Percentiles rank a stretch among this genome's conserved stretches.
These are phyloP conservation scores for Aplochiton taeniatus DNA, from an alignment of 2,797 vertebrate genomes.

Conservation along the genomic window DNA sequence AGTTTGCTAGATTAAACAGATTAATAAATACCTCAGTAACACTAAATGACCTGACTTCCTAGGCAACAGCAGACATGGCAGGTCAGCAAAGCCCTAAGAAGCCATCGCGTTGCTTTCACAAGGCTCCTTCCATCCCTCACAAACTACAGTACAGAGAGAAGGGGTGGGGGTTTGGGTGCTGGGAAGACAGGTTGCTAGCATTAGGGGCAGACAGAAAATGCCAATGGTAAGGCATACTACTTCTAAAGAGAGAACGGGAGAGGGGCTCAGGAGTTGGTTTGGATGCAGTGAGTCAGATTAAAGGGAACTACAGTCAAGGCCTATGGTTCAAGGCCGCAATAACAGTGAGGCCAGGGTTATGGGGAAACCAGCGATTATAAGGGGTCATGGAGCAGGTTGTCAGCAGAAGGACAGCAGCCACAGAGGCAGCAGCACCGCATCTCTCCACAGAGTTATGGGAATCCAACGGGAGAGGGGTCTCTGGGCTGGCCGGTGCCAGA, in stretches of 20 bases:
- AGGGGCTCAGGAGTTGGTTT: slow-evolving; percentile 10
- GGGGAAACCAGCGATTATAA: not conserved
- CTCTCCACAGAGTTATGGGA: not conserved
- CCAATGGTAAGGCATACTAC: not conserved
- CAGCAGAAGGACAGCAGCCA: not conserved
- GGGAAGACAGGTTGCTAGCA: slow-evolving; percentile 29
- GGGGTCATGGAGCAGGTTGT: no score
- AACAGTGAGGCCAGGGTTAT: not conserved
- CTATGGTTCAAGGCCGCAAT: slow-evolving; percentile 31
- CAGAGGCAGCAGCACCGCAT: slow-evolving; percentile 1
- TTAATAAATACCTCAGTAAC: slow-evolving; percentile 63
- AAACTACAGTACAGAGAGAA: slow-evolving; percentile 16
- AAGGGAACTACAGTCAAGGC: slow-evolving; percentile 12
- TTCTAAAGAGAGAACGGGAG: slow-evolving; percentile 4
- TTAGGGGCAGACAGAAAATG: not conserved
- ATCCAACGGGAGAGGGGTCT: not conserved
- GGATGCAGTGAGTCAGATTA: slow-evolving; percentile 20
- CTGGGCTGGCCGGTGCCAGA: not conserved
- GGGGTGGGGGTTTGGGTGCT: slow-evolving; percentile 28
- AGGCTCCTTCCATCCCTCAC: slow-evolving; percentile 42
- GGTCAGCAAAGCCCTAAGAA: slow-evolving; percentile 32
- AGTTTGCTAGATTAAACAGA: slow-evolving; percentile 52
- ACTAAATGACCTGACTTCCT: slow-evolving; percentile 49
- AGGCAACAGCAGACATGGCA: slow-evolving; percentile 49
- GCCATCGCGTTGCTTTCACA: slow-evolving; percentile 37